A percentile compares a stretch with the other conserved stretches of the same genome.
Conservation (phyloP, 2,888 invertebrate species). For the Horisme vitalbata region DNA sequence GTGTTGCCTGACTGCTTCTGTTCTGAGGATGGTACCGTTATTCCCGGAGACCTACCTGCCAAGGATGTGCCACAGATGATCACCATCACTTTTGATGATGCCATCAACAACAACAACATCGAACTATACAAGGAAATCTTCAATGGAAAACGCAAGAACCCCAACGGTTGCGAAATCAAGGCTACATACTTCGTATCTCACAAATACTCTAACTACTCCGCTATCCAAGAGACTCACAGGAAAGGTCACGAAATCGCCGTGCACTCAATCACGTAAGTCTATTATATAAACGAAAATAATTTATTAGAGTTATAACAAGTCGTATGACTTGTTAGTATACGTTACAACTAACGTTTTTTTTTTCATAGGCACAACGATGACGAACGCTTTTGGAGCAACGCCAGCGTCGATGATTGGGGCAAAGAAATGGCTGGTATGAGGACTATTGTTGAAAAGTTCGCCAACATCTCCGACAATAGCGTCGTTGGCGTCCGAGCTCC, state of each 20-base stretch:
- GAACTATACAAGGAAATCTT: conserved; percentile 96
- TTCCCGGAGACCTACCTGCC: conserved; percentile 92
- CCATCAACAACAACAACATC: conserved; percentile 97
- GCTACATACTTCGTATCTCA: conserved; percentile 96
- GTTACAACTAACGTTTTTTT: conserved; percentile 9
- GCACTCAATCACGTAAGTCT: conserved; percentile 94
- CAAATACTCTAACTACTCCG: conserved; percentile 96
- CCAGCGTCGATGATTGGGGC: conserved; percentile 95
- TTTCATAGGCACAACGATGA: conserved; percentile 91
- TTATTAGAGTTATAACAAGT: no score
- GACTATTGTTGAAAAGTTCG: conserved; percentile 93
- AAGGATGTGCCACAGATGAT: conserved; percentile 97
- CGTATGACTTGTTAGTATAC: no score
- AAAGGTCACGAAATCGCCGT: conserved; percentile 97
- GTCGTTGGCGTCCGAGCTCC: conserved; percentile 96
- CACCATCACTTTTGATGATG: conserved; percentile 96
- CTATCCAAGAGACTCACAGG: conserved; percentile 94
- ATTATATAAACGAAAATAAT: conserved; percentile 7
- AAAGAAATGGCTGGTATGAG: conserved; percentile 98
- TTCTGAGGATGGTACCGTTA: conserved; percentile 94
- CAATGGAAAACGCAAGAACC: conserved; percentile 93
- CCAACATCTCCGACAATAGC: conserved; percentile 94
- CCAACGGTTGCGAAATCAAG: conserved; percentile 96
- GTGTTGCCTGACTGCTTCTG: conserved; percentile 96
- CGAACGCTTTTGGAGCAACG: conserved; percentile 96